These are phyloP conservation scores for Chesias legatella DNA, from an alignment of 2,888 invertebrate genomes.

Conservation along the genomic window DNA sequence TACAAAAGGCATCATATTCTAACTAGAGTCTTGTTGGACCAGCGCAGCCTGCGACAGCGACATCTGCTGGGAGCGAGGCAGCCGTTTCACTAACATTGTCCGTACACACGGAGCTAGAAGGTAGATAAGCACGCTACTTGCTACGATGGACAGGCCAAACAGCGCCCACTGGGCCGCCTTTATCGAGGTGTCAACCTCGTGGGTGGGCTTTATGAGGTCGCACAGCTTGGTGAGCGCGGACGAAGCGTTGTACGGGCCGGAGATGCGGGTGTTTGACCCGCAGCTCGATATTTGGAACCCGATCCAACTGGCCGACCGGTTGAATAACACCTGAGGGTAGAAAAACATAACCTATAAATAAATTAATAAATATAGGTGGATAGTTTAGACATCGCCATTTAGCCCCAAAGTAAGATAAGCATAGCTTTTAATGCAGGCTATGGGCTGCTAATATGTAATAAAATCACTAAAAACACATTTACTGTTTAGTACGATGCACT, in stretches of 20 bases:
- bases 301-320: conserved; percentile 69
- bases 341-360: not conserved
- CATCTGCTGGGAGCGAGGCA: conserved; percentile 51
- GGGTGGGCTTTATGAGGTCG: conserved; percentile 27
- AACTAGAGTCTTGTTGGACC: too few relatives aligned
- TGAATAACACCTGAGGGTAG: conserved; percentile 64
- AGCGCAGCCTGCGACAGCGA: conserved; percentile 63
- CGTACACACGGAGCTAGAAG: conserved; percentile 61
- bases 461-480: too few relatives aligned
- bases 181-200: conserved; percentile 53
- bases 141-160: conserved; percentile 57
- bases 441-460: too few relatives aligned
- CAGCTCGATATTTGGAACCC: conserved; percentile 66
- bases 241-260: conserved; percentile 59
- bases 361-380: too few relatives aligned
- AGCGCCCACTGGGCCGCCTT: conserved; percentile 65
- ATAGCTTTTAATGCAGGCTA: too few relatives aligned
- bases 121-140: conserved; percentile 55
- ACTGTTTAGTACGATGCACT: too few relatives aligned
- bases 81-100: conserved; percentile 42
- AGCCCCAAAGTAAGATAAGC: too few relatives aligned
- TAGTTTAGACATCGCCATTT: too few relatives aligned
- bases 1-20: too few relatives aligned
- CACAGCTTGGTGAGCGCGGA: conserved; percentile 14
- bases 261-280: conserved; percentile 57